phyloP scores from a whole-genome alignment of 2,797 vertebrate species.

The Ptychobarbus kaznakovi region DNA sequence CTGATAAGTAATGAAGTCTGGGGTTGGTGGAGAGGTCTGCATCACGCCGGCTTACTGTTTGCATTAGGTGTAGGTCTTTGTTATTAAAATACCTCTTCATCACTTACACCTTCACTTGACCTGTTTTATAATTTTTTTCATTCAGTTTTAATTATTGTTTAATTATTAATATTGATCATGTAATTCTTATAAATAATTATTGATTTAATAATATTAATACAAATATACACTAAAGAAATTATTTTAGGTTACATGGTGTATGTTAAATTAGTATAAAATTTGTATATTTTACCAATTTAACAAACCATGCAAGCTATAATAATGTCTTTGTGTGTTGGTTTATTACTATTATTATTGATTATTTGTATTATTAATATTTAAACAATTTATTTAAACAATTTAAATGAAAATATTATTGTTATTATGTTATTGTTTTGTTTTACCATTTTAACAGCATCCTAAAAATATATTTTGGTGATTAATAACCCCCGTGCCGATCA shows the following conservation, averaged over 20 bases:
- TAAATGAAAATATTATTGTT: background rate
- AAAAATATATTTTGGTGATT: background rate
- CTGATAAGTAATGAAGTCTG: conserved; percentile 71
- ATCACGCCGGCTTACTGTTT: conserved; percentile 63
- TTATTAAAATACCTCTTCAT: conserved; percentile 3
- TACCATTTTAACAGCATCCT: background rate
- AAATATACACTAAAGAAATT: background rate
- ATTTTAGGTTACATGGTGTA: background rate
- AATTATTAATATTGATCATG: background rate
- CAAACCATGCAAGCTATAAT: background rate
- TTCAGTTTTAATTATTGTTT: background rate
- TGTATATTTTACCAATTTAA: background rate
- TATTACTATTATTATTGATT: too few relatives aligned
- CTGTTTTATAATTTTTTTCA: background rate
- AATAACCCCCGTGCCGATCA: too few relatives aligned
- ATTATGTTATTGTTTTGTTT: background rate
- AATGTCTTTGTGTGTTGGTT: background rate
- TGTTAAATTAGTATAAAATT: background rate
- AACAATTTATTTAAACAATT: background rate
- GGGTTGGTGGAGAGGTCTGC: conserved; percentile 65
- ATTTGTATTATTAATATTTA: background rate
- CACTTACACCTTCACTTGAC: background rate
- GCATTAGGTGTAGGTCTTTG: conserved; percentile 18
- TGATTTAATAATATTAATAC: too few relatives aligned
- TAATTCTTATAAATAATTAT: background rate